Evolutionary conservation across 2,888 invertebrate species (phyloP).

Genomic region (Cryptocheilus praepositus): DNA sequence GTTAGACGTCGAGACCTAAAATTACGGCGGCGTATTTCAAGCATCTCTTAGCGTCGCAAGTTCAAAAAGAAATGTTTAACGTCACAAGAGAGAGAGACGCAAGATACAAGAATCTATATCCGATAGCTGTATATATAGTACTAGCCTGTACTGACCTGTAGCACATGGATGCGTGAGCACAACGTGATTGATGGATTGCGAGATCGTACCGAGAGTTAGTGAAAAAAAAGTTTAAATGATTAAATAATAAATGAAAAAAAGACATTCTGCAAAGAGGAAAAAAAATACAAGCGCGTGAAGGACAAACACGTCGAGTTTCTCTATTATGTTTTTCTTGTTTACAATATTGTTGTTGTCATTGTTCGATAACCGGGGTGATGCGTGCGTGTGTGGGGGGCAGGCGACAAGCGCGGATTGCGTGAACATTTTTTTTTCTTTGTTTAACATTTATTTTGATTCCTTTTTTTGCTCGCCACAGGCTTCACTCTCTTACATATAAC

Average conservation of each 20-base stretch:
- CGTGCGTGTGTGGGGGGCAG: conserved; percentile 70
- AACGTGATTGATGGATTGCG: conserved; percentile 71
- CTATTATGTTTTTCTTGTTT: conserved; percentile 44
- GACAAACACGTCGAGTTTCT: conserved; percentile 56
- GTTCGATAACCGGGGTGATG: conserved; percentile 58
- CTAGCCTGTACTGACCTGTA: conserved; percentile 75
- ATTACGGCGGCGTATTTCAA: not conserved
- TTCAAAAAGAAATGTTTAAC: conserved; percentile 29
- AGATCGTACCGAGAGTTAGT: conserved; percentile 57
- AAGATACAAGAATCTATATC: too few relatives aligned
- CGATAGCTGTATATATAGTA: conserved; percentile 70
- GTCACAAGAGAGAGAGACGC: too few relatives aligned
- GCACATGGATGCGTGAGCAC: conserved; percentile 74
- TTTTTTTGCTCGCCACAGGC: conserved; percentile 51
- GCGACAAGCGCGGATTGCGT: conserved; percentile 40
- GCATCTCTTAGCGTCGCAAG: not conserved
- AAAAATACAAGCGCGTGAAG: conserved; percentile 40
- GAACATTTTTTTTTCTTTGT: conserved; percentile 40
- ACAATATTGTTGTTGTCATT: conserved; percentile 32
- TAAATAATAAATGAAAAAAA: conserved; percentile 29
- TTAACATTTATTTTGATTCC: conserved; percentile 19
- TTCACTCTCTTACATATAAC: conserved; percentile 58
- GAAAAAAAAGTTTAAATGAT: conserved; percentile 11
- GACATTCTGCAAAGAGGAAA: conserved; percentile 32
- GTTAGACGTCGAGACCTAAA: not conserved